phyloP scores from a whole-genome alignment of 2,113 vertebrate genomes.

The Tupaia chinensis region DNA sequence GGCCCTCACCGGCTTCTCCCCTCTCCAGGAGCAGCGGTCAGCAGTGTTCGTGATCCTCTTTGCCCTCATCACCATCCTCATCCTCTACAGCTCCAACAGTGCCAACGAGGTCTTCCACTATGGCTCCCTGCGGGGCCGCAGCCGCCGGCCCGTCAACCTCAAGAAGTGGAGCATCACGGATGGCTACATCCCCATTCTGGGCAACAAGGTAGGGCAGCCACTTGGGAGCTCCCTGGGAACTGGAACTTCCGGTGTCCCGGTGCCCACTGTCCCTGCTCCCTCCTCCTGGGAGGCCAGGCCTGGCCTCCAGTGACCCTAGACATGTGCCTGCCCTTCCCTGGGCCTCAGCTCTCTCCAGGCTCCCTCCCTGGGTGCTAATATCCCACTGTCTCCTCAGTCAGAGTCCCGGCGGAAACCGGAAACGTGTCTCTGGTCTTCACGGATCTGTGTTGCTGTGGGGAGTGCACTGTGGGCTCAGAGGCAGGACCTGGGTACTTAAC shows the following conservation, averaged over 20 bases:
- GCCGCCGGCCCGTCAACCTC: slow-evolving; percentile 87
- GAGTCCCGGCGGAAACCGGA: not conserved
- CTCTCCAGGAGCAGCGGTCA: slow-evolving; percentile 91
- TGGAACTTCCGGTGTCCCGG: not conserved
- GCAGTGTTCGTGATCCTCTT: slow-evolving; percentile 92
- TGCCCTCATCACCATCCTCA: slow-evolving; percentile 94
- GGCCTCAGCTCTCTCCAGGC: not conserved
- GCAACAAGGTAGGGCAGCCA: slow-evolving; percentile 92
- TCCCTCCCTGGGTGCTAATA: not conserved
- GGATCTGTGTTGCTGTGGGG: not conserved
- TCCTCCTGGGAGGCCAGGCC: not conserved
- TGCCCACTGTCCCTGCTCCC: not conserved
- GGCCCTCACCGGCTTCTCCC: slow-evolving; percentile 53
- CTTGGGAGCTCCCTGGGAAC: not conserved
- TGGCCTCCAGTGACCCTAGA: not conserved
- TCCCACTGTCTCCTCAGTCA: not conserved
- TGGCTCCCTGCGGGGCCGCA: slow-evolving; percentile 81
- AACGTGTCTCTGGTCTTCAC: not conserved
- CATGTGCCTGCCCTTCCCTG: not conserved
- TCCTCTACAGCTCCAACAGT: slow-evolving; percentile 96
- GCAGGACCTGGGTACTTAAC: not conserved
- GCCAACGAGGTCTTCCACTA: slow-evolving; percentile 88
- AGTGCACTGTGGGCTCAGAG: not conserved
- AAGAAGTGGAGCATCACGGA: slow-evolving; percentile 92
- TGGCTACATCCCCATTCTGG: slow-evolving; percentile 91